Percentiles rank a stretch among this genome's conserved stretches.
Conservation (phyloP, 2,113 vertebrate species). For the Mungos mungo region DNA sequence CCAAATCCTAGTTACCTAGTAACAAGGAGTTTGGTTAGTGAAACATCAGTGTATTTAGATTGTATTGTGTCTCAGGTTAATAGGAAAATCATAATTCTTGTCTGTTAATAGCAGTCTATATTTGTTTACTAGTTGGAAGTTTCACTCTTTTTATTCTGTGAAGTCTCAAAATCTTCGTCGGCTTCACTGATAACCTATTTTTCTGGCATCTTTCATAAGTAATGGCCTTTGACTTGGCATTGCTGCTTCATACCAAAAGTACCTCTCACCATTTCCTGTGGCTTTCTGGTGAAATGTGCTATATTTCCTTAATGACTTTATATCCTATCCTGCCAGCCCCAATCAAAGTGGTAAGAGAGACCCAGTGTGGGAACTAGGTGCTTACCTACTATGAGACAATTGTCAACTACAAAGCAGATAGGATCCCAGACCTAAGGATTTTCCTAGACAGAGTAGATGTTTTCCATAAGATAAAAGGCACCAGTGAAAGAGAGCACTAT, state of each 20-base stretch:
- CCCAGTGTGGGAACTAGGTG: neutral
- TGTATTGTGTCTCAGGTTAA: neutral
- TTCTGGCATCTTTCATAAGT: neutral
- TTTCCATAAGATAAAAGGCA: neutral
- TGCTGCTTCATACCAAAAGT: neutral
- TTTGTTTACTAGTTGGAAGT: constrained; percentile 10
- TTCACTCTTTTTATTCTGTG: neutral
- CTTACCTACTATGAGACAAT: neutral
- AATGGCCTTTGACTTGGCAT: neutral
- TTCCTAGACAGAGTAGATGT: neutral
- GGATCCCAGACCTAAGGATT: neutral
- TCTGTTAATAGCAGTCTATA: neutral
- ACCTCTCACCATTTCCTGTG: constrained; percentile 44
- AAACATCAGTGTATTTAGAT: neutral
- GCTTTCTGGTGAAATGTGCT: neutral
- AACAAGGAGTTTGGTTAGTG: constrained; percentile 1
- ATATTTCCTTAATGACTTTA: neutral
- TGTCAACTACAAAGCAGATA: neutral
- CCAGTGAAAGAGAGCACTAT: neutral
- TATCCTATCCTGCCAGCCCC: neutral
- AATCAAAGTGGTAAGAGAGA: neutral
- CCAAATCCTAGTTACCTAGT: neutral
- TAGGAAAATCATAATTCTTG: neutral
- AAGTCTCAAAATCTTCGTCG: neutral
- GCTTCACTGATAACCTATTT: neutral